These are phyloP conservation scores for Ichneumon xanthorius DNA, from an alignment of 2,888 invertebrate genomes.

Conservation along the genomic window DNA sequence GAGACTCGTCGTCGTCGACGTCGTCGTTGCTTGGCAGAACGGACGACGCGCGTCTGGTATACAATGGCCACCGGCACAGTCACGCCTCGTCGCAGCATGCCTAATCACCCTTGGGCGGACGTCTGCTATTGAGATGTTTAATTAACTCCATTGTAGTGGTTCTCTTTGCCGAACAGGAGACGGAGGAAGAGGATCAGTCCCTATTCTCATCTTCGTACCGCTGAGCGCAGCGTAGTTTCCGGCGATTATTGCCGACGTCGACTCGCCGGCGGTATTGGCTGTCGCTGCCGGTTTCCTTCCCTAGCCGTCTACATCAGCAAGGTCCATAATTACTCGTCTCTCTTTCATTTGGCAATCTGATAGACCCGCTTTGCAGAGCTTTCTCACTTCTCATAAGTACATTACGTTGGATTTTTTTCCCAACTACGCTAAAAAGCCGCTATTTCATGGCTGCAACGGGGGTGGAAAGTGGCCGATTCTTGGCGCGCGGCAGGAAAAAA, in stretches of 20 bases:
- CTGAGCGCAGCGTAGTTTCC: neutral
- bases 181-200: slow-evolving; percentile 40
- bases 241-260: slow-evolving; percentile 22
- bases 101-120: slow-evolving; percentile 82
- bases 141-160: slow-evolving; percentile 81
- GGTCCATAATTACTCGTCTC: neutral
- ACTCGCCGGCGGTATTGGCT: slow-evolving; percentile 1
- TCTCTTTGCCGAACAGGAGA: slow-evolving; percentile 59
- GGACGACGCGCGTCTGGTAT: slow-evolving; percentile 63
- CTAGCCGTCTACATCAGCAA: neutral
- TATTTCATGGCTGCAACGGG: too few relatives aligned
- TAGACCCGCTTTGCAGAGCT: neutral
- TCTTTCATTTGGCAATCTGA: neutral
- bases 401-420: neutral
- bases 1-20: slow-evolving; percentile 35
- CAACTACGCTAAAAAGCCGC: too few relatives aligned
- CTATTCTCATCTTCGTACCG: slow-evolving; percentile 21
- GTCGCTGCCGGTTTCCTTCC: neutral
- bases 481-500: too few relatives aligned
- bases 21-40: slow-evolving; percentile 39
- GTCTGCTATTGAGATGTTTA: slow-evolving; percentile 84
- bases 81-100: slow-evolving; percentile 79
- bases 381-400: neutral
- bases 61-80: slow-evolving; percentile 81
- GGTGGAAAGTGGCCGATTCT: too few relatives aligned